These are phyloP conservation scores for Leucania comma DNA, from an alignment of 2,888 invertebrate species.

Conservation along the genomic window DNA sequence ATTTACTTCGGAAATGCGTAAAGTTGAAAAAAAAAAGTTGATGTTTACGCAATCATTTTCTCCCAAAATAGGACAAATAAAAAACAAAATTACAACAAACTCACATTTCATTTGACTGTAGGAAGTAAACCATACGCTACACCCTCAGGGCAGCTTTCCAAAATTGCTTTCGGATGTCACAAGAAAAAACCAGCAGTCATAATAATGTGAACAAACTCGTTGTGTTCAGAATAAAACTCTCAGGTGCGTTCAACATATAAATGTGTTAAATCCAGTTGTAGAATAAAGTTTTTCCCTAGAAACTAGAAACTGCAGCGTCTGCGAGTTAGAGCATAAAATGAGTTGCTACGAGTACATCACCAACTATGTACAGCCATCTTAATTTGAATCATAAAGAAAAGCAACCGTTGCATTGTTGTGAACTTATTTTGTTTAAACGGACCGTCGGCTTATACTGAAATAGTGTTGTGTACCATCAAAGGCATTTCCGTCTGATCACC, in stretches of 20 bases:
- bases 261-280: conserved; percentile 49
- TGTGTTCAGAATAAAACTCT: conserved; percentile 30
- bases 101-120: conserved; percentile 45
- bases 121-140: conserved; percentile 34
- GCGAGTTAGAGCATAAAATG: conserved; percentile 54
- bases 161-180: conserved; percentile 54
- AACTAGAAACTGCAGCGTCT: conserved; percentile 55
- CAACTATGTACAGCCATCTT: conserved; percentile 19
- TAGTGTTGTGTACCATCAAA: no score
- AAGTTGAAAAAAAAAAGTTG: no score
- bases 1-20: no score
- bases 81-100: conserved; percentile 45
- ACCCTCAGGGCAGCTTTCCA: conserved; percentile 46
- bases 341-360: conserved; percentile 37
- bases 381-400: conserved; percentile 55
- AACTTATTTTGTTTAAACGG: conserved; percentile 27
- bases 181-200: conserved; percentile 46
- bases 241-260: conserved; percentile 53
- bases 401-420: conserved; percentile 21
- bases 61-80: conserved; percentile 1
- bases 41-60: not conserved
- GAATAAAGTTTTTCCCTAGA: conserved; percentile 54
- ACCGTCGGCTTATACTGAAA: not conserved
- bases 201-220: conserved; percentile 44
- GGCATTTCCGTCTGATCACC: no score